phyloP scores from a whole-genome alignment of 2,113 vertebrate genomes.

The Scytalopus superciliaris region DNA sequence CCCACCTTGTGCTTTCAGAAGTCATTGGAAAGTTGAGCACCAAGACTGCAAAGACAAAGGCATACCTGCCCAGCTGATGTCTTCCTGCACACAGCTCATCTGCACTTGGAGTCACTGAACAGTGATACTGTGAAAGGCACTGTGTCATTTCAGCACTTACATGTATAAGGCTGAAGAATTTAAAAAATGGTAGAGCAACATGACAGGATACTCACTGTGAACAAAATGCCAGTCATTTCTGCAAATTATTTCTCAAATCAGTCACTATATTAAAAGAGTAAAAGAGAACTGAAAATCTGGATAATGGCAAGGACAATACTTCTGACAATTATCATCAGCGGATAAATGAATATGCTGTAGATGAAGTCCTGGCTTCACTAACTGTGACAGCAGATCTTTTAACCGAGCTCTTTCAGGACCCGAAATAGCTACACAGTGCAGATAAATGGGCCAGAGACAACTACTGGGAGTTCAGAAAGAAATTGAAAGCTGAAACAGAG shows the following conservation, averaged over 20 bases:
- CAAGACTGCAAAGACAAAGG: neutral
- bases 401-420: neutral
- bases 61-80: neutral
- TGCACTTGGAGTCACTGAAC: neutral
- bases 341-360: neutral
- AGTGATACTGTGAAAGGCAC: neutral
- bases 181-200: fast-evolving
- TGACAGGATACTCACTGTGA: neutral
- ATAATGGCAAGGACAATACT: neutral
- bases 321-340: neutral
- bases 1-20: neutral
- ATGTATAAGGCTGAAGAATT: neutral
- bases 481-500: neutral
- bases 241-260: neutral
- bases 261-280: neutral
- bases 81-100: neutral
- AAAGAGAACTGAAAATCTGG: neutral
- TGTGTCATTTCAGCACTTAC: neutral
- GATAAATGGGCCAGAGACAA: neutral
- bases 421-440: neutral
- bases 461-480: neutral
- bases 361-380: neutral
- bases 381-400: neutral
- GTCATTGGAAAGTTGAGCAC: neutral
- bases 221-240: neutral